These are phyloP conservation scores for Drosophila pseudoobscura DNA, from an alignment of 1,140 invertebrate genomes.

Conservation along the genomic window DNA sequence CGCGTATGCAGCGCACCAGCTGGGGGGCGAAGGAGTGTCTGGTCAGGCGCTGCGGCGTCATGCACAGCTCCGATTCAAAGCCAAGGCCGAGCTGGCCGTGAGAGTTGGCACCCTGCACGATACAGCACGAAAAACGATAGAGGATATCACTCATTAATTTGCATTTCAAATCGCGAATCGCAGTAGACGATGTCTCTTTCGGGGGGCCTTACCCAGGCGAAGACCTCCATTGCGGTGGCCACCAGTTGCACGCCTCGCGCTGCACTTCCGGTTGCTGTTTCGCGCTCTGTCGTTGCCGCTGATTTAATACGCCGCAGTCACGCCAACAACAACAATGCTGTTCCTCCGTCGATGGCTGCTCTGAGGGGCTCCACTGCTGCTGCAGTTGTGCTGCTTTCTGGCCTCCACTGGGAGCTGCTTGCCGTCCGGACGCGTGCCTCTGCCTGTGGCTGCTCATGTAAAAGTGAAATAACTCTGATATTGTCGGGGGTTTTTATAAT, in stretches of 20 bases:
- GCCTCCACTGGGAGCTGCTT: slow-evolving; percentile 11
- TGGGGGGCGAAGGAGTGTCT: slow-evolving; percentile 84
- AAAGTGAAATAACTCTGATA: slow-evolving; percentile 78
- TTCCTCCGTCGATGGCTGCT: not conserved
- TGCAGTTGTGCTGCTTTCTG: slow-evolving; percentile 3
- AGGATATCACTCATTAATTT: slow-evolving; percentile 79
- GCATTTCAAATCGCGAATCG: slow-evolving; percentile 73
- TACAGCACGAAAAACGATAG: slow-evolving; percentile 14
- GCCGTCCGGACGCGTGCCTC: slow-evolving; percentile 39
- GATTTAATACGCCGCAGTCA: slow-evolving; percentile 76
- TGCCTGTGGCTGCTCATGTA: slow-evolving; percentile 64
- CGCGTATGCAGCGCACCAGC: slow-evolving; percentile 86
- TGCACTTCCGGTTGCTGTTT: slow-evolving; percentile 74
- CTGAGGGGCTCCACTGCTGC: not conserved
- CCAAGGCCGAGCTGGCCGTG: slow-evolving; percentile 91
- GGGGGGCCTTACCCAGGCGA: slow-evolving; percentile 58
- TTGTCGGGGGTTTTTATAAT: slow-evolving; percentile 28
- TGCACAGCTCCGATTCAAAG: slow-evolving; percentile 87
- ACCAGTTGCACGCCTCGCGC: slow-evolving; percentile 64
- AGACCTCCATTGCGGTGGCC: slow-evolving; percentile 59
- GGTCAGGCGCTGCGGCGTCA: slow-evolving; percentile 85
- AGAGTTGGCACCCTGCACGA: slow-evolving; percentile 91
- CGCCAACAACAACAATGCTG: slow-evolving; percentile 61
- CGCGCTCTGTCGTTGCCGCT: slow-evolving; percentile 52
- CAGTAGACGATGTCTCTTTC: slow-evolving; percentile 31